Evolutionary conservation across 2,797 vertebrate genomes (phyloP), one percentile per base, ranked within the genome.

Genomic region (Siniperca scherzeri): DNA sequence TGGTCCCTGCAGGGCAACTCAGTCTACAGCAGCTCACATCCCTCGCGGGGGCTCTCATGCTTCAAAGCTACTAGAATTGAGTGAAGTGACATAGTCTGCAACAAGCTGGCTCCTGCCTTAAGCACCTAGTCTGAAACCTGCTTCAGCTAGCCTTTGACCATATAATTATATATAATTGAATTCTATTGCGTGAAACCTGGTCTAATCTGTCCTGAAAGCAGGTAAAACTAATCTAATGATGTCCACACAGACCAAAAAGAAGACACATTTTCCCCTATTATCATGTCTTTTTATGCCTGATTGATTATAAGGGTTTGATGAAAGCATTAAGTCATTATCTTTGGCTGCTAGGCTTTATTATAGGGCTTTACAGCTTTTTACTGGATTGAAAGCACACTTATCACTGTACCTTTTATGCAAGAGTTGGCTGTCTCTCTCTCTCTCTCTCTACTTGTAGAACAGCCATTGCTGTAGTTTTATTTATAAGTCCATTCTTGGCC

Each of bases 271-370:
- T 27, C 6, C 19, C 36, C 33, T 27, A 22, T 76, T 79, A 83
- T 69, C 65, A 33, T 40, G 46, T 62, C 13, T 64, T 69, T 74
- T 48, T 61, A 36, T 70, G 71, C 52, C 55, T 64, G 70, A 77
- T 69, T 83, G 70, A 83, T 82, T 84, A 67, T 42, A 79, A 56
- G 36, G 36, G 40, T 69, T 68, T 76, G 82, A 77, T 79, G 55
- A 80, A 78, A 74, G 83, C 60, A 81, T 86, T 73, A 25, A 57
- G 46, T 69, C 70, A 76, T 78, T 78, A 80, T 81, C 70, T 80
- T 72, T 80, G 76, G 78, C 75, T 72, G 69, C 46, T 22, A 0
- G 16, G 72, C 70, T 68, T 78, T 72, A 75, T 80, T 77, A 81
- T 50, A 36, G 38, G 9, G 11, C 64, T 75, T 73, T 59, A 25